These are phyloP conservation scores for Hassar affinis DNA, from an alignment of 2,113 vertebrate species.

Conservation along the genomic window DNA sequence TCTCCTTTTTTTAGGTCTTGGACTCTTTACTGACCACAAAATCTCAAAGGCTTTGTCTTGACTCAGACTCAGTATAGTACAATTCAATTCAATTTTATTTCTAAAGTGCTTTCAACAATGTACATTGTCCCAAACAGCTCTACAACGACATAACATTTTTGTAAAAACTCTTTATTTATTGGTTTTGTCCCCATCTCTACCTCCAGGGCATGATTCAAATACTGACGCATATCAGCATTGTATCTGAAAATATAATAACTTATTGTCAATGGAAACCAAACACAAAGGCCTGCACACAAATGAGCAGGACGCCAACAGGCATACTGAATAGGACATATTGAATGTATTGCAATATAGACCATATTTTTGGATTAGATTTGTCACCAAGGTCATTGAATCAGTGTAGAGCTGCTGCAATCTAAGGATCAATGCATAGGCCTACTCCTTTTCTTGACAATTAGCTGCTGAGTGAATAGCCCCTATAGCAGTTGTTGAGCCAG, in stretches of 20 bases:
- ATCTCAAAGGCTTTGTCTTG: too few species aligned
- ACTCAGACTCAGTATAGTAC: too few species aligned
- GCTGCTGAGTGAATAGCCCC: neutral
- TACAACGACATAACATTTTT: too few species aligned
- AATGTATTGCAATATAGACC: neutral
- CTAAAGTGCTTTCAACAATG: too few species aligned
- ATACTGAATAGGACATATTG: neutral
- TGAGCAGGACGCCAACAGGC: neutral
- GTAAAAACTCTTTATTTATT: too few species aligned
- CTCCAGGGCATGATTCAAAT: neutral
- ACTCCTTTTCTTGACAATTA: neutral
- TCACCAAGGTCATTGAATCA: neutral
- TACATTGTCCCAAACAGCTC: too few species aligned
- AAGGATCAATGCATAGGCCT: neutral
- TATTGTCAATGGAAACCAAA: neutral
- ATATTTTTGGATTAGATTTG: neutral
- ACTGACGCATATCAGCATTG: neutral
- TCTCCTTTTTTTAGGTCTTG: too few species aligned
- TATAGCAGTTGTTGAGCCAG: neutral
- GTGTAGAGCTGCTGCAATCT: neutral
- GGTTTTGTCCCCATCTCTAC: too few species aligned
- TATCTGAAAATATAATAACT: neutral
- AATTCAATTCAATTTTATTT: too few species aligned
- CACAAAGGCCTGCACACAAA: neutral
- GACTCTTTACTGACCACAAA: too few species aligned